These are phyloP conservation scores for Pseudochromis fuscus DNA, from an alignment of 2,797 vertebrate species.

Conservation along the genomic window DNA sequence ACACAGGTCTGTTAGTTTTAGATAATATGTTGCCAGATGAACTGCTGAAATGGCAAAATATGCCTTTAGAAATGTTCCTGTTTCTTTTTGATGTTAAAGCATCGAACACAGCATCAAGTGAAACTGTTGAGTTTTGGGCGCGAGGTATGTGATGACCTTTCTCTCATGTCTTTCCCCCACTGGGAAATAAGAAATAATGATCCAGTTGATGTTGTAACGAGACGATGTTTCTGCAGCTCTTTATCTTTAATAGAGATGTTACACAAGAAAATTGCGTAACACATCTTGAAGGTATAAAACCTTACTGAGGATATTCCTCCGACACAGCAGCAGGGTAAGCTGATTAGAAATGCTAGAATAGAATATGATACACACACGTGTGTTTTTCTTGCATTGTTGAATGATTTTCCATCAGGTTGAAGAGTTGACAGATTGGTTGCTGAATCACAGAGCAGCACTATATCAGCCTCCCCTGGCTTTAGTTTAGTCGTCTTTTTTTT, in stretches of 20 bases:
- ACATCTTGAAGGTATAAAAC: conserved; percentile 26
- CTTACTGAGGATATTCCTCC: conserved; percentile 9
- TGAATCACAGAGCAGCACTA: conserved; percentile 11
- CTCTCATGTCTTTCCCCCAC: too few species aligned
- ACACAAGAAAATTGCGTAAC: conserved; percentile 3
- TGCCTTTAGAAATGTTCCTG: too few species aligned
- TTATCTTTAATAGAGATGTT: background rate
- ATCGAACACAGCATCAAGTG: background rate
- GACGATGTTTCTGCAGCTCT: background rate
- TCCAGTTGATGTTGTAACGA: background rate
- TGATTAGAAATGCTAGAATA: conserved; percentile 7
- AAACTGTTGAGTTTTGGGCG: background rate
- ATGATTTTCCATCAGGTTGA: conserved; percentile 50
- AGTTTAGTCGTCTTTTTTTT: conserved; percentile 15
- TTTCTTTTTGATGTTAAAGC: too few species aligned
- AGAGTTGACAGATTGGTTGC: conserved; percentile 33
- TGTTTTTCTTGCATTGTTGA: conserved; percentile 36
- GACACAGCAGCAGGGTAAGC: conserved; percentile 13
- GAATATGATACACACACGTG: conserved; percentile 23
- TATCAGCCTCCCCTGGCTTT: conserved; percentile 26
- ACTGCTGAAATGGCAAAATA: too few species aligned
- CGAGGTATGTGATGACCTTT: background rate
- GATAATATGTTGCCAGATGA: too few species aligned
- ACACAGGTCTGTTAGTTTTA: too few species aligned
- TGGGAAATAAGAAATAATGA: too few species aligned